Percentiles rank a stretch among this genome's conserved stretches.
phyloP scores from a whole-genome alignment of 2,797 vertebrate species.

The Cyprinella venusta region DNA sequence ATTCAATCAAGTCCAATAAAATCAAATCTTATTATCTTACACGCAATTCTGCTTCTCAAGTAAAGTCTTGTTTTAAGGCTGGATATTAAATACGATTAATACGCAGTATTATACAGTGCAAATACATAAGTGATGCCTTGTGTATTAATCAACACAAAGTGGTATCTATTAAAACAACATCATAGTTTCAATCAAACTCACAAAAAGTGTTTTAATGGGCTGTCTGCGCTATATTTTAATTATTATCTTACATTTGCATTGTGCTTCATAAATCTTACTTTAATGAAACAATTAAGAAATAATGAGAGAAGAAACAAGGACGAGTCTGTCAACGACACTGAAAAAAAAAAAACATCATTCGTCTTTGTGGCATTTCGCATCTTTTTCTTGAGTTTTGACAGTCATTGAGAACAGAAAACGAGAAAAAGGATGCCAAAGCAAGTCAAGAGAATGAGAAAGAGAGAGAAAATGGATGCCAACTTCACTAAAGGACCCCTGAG shows the following conservation, averaged over 20 bases:
- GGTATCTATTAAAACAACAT: slow-evolving; percentile 2
- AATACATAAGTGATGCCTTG: neutral
- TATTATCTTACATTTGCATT: neutral
- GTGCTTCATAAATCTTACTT: neutral
- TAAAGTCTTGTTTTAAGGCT: neutral
- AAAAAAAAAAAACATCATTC: slow-evolving; percentile 1
- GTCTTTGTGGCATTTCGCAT: neutral
- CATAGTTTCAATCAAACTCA: slow-evolving; percentile 5
- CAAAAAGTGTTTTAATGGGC: slow-evolving; percentile 13
- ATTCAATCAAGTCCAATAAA: neutral
- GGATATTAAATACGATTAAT: neutral
- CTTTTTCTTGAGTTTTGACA: slow-evolving; percentile 17
- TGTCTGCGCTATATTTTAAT: neutral
- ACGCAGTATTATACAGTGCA: neutral
- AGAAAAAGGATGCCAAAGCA: slow-evolving; percentile 38
- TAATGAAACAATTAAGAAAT: slow-evolving; percentile 7
- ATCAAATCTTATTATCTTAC: neutral
- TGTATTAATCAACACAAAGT: neutral
- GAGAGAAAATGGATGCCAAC: slow-evolving; percentile 59
- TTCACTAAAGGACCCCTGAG: slow-evolving; percentile 62
- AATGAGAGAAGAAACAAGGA: slow-evolving; percentile 4
- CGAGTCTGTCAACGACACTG: neutral
- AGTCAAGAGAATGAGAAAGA: slow-evolving; percentile 58
- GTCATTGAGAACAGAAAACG: slow-evolving; percentile 32
- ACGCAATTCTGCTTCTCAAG: neutral